phyloP scores from a whole-genome alignment of 2,113 vertebrate genomes.

The Syngnathus typhle region DNA sequence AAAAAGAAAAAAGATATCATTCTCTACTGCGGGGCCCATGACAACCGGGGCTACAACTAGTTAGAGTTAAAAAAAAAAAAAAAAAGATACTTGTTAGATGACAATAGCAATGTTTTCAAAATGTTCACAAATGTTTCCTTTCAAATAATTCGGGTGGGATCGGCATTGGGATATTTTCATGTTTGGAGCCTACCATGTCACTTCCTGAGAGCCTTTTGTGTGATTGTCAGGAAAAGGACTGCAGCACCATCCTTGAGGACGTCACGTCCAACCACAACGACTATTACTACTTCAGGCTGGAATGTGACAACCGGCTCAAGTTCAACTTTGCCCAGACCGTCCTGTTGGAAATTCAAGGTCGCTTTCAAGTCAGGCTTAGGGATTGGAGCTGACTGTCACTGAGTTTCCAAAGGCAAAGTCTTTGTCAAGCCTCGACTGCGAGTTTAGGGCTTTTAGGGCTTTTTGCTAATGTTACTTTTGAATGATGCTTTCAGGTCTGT shows the following conservation, averaged over 20 bases:
- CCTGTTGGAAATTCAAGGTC: conserved; percentile 36
- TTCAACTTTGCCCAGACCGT: conserved; percentile 35
- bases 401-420: not conserved
- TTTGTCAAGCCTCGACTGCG: not conserved
- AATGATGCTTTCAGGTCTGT: not conserved
- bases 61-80: no score
- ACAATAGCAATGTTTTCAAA: no score
- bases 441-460: not conserved
- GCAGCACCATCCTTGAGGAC: conserved; percentile 55
- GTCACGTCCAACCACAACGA: conserved; percentile 18
- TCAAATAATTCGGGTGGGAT: no score
- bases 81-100: no score
- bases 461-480: not conserved
- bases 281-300: conserved; percentile 51
- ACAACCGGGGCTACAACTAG: no score
- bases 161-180: not conserved
- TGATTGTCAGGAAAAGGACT: conserved; percentile 37
- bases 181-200: not conserved
- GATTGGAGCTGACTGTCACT: not conserved
- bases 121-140: no score
- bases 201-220: not conserved
- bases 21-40: not conserved
- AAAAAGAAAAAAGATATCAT: not conserved
- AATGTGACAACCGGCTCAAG: conserved; percentile 43
- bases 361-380: not conserved